Evolutionary conservation across 2,113 vertebrate genomes (phyloP), one percentile per base, ranked within the genome.

Genomic region (Mus spicilegus): DNA sequence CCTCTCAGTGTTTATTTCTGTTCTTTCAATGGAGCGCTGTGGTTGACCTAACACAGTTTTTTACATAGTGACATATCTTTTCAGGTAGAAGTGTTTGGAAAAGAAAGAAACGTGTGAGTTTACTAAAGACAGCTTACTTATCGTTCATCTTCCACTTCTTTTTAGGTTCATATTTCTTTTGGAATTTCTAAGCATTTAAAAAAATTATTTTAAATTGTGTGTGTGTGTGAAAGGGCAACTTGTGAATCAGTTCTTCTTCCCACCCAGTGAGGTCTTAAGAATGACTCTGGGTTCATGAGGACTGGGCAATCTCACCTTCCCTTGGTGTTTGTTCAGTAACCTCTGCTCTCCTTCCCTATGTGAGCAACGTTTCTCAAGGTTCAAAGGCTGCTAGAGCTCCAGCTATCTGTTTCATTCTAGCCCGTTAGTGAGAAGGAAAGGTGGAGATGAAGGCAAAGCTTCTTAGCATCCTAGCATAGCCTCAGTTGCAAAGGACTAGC

Each of bases 21-120:
- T 85, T n/a, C 24, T 93, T 39, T 46, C 4, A 63, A 84, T 70
- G 69, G 42, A 33, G 87, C 17, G 63, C 10, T 69, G 0, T 77
- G 80, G 81, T 94, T 89, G 46, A 14, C 73, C 14, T 36, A 73
- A 73, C 30, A 91, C 22, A 33, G 33, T 91, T 95, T 95, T 90
- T 84, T 75, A 0, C 2, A 0, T n/a, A 30, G 56, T 81, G 5
- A 16, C 33, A 0, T 91, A 58, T 90, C 46, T 65, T 93, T 72
- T 28, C 33, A 7, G 11, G 17, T n/a, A 76, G 77, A 76, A 7
- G 46, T 76, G 36, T 90, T 56, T 90, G 58, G 16, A 46, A 63
- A 91, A 85, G 33, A 90, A 54, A 89, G 65, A 33, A 14, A 16
- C 30, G 11, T 69, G 20, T 11, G 85, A 33, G 36, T 81, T 87